Percentiles rank a stretch among this genome's conserved stretches.
Conservation (phyloP, 2,888 invertebrate species). For the Drosophila antonietae region DNA sequence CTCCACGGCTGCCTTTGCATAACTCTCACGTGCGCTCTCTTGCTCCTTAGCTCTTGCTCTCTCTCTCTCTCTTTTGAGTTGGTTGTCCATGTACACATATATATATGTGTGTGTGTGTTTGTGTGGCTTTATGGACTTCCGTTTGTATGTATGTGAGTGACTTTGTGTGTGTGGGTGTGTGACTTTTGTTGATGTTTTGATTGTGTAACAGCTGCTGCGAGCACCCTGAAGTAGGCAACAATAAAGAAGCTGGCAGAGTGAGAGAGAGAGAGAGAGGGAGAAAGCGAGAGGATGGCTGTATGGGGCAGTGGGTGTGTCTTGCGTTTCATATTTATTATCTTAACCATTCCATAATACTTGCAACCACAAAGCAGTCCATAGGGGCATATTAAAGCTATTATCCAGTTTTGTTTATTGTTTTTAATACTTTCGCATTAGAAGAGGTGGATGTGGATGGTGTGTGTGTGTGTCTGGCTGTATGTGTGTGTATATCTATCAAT, state of each 20-base stretch:
- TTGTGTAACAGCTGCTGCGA: conserved; percentile 65
- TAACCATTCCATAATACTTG: conserved; percentile 6
- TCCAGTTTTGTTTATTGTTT: conserved; percentile 14
- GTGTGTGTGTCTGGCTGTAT: neutral
- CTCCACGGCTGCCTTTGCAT: conserved; percentile 13
- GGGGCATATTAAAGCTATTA: conserved; percentile 23
- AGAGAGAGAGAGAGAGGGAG: neutral
- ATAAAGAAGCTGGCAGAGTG: conserved; percentile 3
- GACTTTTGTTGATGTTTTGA: conserved; percentile 63
- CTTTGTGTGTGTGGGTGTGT: conserved; percentile 8
- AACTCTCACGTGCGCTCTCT: neutral
- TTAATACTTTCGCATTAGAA: neutral
- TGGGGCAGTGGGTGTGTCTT: neutral
- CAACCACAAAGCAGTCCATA: neutral
- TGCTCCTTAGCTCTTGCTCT: neutral
- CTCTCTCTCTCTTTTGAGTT: neutral
- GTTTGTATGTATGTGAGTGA: neutral
- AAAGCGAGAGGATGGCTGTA: neutral
- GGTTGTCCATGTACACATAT: conserved; percentile 12
- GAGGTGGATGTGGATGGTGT: neutral
- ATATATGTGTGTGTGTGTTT: neutral
- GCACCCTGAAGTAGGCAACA: conserved; percentile 54
- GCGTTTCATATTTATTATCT: conserved; percentile 31
- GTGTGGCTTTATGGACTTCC: neutral
- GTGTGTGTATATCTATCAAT: neutral